Percentiles rank a stretch among this genome's conserved stretches.
These are phyloP conservation scores for Macaca mulatta DNA, from an alignment of 2,113 vertebrate genomes.

Conservation along the genomic window DNA sequence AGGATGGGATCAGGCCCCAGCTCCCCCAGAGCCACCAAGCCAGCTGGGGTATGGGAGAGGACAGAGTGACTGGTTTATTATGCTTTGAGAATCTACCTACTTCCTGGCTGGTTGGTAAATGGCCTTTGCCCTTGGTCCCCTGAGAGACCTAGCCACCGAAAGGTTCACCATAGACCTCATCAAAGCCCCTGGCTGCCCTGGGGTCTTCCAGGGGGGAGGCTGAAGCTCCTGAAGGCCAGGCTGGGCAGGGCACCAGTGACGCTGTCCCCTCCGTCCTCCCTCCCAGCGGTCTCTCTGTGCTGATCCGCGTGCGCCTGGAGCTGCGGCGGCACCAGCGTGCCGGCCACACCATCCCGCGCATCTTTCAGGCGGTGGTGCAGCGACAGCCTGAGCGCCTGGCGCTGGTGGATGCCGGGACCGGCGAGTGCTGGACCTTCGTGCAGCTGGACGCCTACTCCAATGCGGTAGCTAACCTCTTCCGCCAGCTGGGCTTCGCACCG, in stretches of 20 bases:
- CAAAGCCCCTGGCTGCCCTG: background rate
- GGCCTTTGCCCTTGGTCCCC: background rate
- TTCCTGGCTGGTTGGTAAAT: background rate
- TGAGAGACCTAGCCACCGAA: background rate
- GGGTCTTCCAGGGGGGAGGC: background rate
- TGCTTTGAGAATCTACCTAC: background rate
- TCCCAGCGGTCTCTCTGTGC: conserved; percentile 89
- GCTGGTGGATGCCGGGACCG: conserved; percentile 89
- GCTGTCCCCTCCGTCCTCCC: fast-evolving
- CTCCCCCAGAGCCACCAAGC: background rate
- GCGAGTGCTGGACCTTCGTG: conserved; percentile 89
- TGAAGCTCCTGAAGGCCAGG: background rate
- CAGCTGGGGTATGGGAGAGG: background rate
- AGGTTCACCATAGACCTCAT: no score
- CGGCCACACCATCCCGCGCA: conserved; percentile 86
- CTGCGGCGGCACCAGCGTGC: conserved; percentile 84
- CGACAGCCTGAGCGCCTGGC: conserved; percentile 88
- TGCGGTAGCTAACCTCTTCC: conserved; percentile 87
- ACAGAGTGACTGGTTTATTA: background rate
- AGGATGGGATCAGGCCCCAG: background rate
- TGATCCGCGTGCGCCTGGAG: conserved; percentile 89
- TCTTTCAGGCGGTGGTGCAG: conserved; percentile 87
- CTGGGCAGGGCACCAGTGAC: background rate
- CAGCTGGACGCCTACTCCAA: conserved; percentile 89
- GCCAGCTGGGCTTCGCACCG: conserved; percentile 83